Conservation (phyloP, 2,113 vertebrate species). For the Pholis gunnellus region DNA sequence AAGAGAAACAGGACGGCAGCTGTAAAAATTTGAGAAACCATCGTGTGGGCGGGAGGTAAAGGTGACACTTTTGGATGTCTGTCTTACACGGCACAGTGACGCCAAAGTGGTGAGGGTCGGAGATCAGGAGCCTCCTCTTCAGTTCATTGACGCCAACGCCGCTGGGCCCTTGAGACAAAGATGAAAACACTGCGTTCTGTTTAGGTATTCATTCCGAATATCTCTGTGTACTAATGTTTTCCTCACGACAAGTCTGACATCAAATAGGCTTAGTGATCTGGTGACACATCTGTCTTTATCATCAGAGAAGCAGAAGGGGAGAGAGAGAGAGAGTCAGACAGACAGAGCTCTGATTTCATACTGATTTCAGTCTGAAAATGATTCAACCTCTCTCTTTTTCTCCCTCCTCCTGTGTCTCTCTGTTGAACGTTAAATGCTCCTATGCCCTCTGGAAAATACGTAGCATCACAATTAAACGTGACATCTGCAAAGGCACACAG, state of each 20-base stretch:
- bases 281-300: conserved; percentile 74
- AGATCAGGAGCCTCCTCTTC: conserved; percentile 91
- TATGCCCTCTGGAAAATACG: conserved; percentile 68
- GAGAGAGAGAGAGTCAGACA: conserved; percentile 59
- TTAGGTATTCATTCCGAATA: conserved; percentile 37
- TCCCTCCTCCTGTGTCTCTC: conserved; percentile 17
- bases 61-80: conserved; percentile 19
- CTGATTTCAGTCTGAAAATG: conserved; percentile 63
- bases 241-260: conserved; percentile 57
- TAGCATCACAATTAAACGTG: conserved; percentile 59
- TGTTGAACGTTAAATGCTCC: conserved; percentile 26
- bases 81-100: conserved; percentile 83
- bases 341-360: conserved; percentile 72
- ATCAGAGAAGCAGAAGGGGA: conserved; percentile 53
- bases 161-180: conserved; percentile 86
- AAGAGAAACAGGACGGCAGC: conserved; percentile 24
- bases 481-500: conserved; percentile 63
- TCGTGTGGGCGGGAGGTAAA: neutral
- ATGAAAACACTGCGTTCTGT: conserved; percentile 46
- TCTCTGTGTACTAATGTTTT: conserved; percentile 46
- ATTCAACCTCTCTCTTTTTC: conserved; percentile 29
- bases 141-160: conserved; percentile 93
- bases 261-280: conserved; percentile 49
- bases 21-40: neutral
- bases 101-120: conserved; percentile 90